A percentile compares a stretch with the other conserved stretches of the same genome.
Evolutionary conservation across 2,113 vertebrate genomes (phyloP).

Genomic region (Centropus unirufus): DNA sequence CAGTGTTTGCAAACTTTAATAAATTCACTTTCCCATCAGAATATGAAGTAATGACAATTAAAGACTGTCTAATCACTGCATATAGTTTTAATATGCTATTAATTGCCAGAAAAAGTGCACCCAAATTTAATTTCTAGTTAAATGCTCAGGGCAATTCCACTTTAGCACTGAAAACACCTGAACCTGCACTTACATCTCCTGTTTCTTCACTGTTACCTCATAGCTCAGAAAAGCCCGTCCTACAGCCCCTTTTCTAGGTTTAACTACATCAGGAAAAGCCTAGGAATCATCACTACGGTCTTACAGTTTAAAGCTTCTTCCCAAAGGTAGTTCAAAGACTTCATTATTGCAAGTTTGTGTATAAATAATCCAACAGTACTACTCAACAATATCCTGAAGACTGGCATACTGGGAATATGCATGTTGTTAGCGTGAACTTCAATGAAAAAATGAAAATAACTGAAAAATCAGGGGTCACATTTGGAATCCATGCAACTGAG

Average conservation of each 20-base stretch:
- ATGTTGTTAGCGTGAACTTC: background rate
- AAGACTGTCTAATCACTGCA: background rate
- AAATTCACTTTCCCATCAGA: background rate
- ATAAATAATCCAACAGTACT: background rate
- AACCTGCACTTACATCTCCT: background rate
- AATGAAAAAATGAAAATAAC: background rate
- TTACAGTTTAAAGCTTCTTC: background rate
- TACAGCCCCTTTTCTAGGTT: background rate
- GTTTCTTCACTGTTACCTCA: background rate
- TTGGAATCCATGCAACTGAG: background rate
- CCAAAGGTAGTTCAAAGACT: background rate
- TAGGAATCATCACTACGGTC: background rate
- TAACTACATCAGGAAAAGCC: background rate
- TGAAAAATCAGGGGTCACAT: background rate
- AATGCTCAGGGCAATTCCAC: background rate
- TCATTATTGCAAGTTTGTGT: background rate
- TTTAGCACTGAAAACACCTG: background rate
- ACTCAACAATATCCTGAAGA: background rate
- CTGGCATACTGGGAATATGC: background rate
- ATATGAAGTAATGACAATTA: conserved; percentile 10
- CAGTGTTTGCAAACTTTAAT: conserved; percentile 2
- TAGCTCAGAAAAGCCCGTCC: background rate
- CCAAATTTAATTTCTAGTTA: background rate
- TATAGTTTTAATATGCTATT: background rate
- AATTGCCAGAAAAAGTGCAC: background rate